These are phyloP conservation scores for Nymphalis c-album DNA, from an alignment of 2,888 invertebrate species.

Conservation along the genomic window DNA sequence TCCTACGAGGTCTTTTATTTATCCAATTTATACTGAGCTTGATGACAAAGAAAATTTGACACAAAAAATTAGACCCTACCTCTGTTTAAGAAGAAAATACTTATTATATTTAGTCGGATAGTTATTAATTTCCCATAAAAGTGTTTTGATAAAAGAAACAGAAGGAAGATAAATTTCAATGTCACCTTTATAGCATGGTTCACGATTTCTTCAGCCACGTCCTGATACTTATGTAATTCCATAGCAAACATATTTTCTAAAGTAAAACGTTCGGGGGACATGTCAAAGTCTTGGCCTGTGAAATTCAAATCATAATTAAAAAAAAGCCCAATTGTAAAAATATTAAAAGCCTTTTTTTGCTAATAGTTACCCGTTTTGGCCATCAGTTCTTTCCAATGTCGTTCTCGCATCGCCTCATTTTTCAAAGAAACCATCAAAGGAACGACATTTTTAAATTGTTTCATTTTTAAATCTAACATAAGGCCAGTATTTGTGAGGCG, in stretches of 20 bases:
- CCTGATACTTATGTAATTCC: constrained; percentile 93
- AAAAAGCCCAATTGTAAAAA: not conserved
- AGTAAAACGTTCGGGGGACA: constrained; percentile 93
- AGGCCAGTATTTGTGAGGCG: constrained; percentile 83
- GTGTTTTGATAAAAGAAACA: too few species aligned
- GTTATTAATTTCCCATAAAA: too few species aligned
- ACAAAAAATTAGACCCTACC: too few species aligned
- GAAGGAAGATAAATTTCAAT: not conserved
- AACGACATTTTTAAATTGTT: constrained; percentile 92
- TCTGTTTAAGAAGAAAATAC: too few species aligned
- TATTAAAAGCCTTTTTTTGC: not conserved
- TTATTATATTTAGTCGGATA: too few species aligned
- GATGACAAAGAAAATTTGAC: too few species aligned
- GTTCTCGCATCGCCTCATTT: constrained; percentile 92
- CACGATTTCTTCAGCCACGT: constrained; percentile 92
- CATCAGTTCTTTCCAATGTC: constrained; percentile 96
- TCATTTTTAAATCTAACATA: constrained; percentile 90
- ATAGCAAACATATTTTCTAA: constrained; percentile 95
- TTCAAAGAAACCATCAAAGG: constrained; percentile 95
- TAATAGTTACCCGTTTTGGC: constrained; percentile 84
- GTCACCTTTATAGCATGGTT: constrained; percentile 89
- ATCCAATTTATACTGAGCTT: too few species aligned
- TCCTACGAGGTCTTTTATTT: too few species aligned
- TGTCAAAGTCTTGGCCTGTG: constrained; percentile 88
- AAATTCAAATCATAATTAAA: constrained; percentile 2